Evolutionary conservation across 2,113 vertebrate genomes (phyloP), one percentile per base, ranked within the genome.

Genomic region (Takifugu flavidus): DNA sequence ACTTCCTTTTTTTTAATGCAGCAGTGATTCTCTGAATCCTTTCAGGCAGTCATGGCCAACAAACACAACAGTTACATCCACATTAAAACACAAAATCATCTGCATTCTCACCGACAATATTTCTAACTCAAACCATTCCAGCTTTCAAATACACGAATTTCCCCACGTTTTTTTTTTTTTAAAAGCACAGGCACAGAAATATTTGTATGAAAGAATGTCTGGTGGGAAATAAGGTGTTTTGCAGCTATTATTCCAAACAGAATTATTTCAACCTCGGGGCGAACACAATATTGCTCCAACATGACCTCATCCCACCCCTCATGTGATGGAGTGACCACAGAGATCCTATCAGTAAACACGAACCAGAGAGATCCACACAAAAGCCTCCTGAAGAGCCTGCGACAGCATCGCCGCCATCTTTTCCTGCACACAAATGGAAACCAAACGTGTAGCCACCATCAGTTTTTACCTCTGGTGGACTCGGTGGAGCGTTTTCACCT

Each of bases 211-310:
- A 78, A 79, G 61, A 58, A 56, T 56, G 70, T 87, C 89, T 75
- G 53, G 58, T 61, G 87, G 90, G 90, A 91, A 91, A 91, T 91
- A 89, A 90, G 84, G 82, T 83, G 82, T 85, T 88, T 88, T 87
- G 83, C 84, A 87, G 84, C 85, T 86, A 90, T 89, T 90, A 85
- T 79, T 82, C 80, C 75, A 89, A 83, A 87, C 83, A 84, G 82
- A 89, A 91, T 91, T 86, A 90, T 91, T 89, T 88, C 79, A 89
- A 86, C 87, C 87, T 86, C 63, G 58, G 82, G 86, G 89, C 72
- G 72, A 80, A 86, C 79, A 80, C 86, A 86, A 89, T 91, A 91
- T 90, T 90, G 78, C 83, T 88, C 75, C 79, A 87, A 82, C 72
- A 64, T 79, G 82, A 89, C 86, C 85, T 74, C 47, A 43, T 70